Percentiles rank a stretch among this genome's conserved stretches.
Evolutionary conservation across 2,113 vertebrate genomes (phyloP).

Genomic region (Phalacrocorax pelagicus): DNA sequence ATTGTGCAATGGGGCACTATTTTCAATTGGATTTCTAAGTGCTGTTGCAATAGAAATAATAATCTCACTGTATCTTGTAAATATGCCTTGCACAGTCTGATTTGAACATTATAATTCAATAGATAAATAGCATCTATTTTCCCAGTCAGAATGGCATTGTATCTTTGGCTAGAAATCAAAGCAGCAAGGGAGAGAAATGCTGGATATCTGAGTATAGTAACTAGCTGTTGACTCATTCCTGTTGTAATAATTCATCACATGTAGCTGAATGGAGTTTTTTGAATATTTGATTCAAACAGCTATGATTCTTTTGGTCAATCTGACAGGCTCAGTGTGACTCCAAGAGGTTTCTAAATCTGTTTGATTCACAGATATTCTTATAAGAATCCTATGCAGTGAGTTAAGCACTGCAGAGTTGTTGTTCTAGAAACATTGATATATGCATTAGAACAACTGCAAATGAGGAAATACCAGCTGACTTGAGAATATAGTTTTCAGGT

Average conservation of each 20-base stretch:
- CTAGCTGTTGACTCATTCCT: background rate
- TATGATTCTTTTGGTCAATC: background rate
- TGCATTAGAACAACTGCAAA: background rate
- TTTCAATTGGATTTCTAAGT: background rate
- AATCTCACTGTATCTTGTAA: background rate
- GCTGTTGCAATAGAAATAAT: background rate
- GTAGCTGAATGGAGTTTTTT: background rate
- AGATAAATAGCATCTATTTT: background rate
- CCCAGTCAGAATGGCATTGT: background rate
- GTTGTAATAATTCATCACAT: background rate
- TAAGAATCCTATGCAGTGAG: background rate
- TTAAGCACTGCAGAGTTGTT: background rate
- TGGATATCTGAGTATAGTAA: background rate
- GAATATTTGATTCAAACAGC: background rate
- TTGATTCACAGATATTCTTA: background rate
- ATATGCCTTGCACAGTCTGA: background rate
- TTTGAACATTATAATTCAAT: background rate
- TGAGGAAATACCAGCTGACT: background rate
- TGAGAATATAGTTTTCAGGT: background rate
- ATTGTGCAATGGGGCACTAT: background rate
- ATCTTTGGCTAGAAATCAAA: background rate
- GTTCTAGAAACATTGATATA: background rate
- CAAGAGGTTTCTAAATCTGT: background rate
- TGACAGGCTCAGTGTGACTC: background rate
- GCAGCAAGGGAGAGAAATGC: background rate